Conservation (phyloP, 1,140 invertebrate genomes). For the Papilio glaucus region DNA sequence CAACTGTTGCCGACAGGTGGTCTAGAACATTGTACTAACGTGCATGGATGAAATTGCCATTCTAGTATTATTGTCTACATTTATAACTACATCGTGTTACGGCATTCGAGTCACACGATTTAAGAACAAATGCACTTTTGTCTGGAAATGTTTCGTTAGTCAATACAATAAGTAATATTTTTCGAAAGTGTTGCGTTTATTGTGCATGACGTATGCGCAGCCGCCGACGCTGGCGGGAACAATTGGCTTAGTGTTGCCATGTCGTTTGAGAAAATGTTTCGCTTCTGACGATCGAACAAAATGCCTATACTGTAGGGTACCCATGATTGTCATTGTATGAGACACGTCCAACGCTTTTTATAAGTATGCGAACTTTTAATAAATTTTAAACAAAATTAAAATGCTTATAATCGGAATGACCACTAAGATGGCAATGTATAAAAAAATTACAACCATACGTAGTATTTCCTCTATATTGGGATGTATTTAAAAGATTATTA, state of each 20-base stretch:
- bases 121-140: slow-evolving; percentile 29
- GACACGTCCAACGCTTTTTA: no score
- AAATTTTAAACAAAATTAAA: no score
- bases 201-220: slow-evolving; percentile 40
- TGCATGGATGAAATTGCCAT: no score
- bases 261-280: slow-evolving; percentile 45
- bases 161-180: slow-evolving; percentile 37
- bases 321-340: slow-evolving; percentile 12
- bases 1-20: no score
- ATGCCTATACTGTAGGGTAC: slow-evolving; percentile 23
- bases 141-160: slow-evolving; percentile 31
- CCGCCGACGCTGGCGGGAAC: slow-evolving; percentile 42
- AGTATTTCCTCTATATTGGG: no score
- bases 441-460: no score
- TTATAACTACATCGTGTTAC: slow-evolving; percentile 1
- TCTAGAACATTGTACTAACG: no score
- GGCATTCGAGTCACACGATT: slow-evolving; percentile 6
- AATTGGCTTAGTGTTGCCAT: slow-evolving; percentile 42
- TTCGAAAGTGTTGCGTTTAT: slow-evolving; percentile 17
- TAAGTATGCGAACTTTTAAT: no score
- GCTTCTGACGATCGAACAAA: slow-evolving; percentile 38
- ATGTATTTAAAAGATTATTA: no score
- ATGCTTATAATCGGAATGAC: no score
- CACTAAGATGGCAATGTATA: no score
- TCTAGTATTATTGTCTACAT: no score